Conservation (phyloP, 1,140 invertebrate genomes). For the Drosophila elegans region DNA sequence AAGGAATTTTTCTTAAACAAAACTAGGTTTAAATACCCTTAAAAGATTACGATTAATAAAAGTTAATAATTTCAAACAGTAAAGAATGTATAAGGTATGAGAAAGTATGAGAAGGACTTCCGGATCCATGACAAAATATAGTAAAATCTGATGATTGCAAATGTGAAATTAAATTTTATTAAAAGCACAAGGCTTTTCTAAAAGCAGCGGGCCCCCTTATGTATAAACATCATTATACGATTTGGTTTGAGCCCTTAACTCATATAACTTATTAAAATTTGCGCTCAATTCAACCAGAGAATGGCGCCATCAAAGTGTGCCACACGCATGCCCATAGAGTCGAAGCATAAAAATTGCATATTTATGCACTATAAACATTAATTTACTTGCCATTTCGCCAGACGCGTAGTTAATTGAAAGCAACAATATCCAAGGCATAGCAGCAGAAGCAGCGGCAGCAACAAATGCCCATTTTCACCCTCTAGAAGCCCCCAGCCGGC, state of each 20-base stretch:
- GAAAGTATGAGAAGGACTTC: too few species aligned
- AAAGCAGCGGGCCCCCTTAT: neutral
- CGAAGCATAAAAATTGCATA: constrained; percentile 63
- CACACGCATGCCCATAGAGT: constrained; percentile 6
- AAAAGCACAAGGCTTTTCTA: neutral
- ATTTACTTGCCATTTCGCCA: constrained; percentile 76
- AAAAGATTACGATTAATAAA: too few species aligned
- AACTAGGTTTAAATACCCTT: too few species aligned
- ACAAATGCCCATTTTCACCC: constrained; percentile 10
- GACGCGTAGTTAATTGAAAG: constrained; percentile 78
- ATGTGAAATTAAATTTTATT: constrained; percentile 15
- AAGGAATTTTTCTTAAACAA: too few species aligned
- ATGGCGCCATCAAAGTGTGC: constrained; percentile 20
- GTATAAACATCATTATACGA: neutral
- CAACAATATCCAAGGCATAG: constrained; percentile 56
- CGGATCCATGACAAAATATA: too few species aligned
- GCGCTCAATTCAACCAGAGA: constrained; percentile 22
- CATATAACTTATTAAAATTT: constrained; percentile 27
- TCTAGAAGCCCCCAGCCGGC: too few species aligned
- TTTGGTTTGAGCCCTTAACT: neutral
- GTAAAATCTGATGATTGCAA: constrained; percentile 1
- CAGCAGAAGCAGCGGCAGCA: constrained; percentile 27
- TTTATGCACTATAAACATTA: constrained; percentile 81
- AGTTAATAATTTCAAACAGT: too few species aligned
- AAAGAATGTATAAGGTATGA: too few species aligned